These are phyloP conservation scores for Apocheima hispidaria DNA, from an alignment of 2,888 invertebrate species.

Conservation along the genomic window DNA sequence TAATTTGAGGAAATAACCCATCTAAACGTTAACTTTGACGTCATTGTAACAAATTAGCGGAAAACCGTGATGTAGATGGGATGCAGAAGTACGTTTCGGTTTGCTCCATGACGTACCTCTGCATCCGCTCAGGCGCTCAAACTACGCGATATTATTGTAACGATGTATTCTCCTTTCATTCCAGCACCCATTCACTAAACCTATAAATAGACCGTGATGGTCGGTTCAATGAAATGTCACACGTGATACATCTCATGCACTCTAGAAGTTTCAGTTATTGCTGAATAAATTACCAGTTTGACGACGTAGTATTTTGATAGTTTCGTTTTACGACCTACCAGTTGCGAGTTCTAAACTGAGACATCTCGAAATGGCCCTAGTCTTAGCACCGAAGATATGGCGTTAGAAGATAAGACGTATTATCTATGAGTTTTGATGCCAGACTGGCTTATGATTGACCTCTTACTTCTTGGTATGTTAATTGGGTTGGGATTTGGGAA, in stretches of 20 bases:
- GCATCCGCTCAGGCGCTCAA: too few species aligned
- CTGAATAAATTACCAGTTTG: conserved; percentile 23
- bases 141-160: conserved; percentile 6
- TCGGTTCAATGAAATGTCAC: conserved; percentile 33
- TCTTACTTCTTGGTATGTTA: too few species aligned
- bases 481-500: too few species aligned
- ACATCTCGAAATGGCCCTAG: not conserved
- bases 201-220: conserved; percentile 17
- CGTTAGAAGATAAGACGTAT: not conserved
- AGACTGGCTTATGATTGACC: too few species aligned
- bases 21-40: conserved; percentile 17
- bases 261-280: conserved; percentile 20
- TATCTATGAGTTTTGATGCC: too few species aligned
- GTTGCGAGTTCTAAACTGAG: conserved; percentile 20
- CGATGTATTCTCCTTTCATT: conserved; percentile 22
- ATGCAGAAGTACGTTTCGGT: conserved; percentile 19
- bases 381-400: conserved; percentile 6
- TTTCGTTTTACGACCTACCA: conserved; percentile 26
- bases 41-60: conserved; percentile 15
- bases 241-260: conserved; percentile 22
- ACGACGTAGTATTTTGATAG: conserved; percentile 22
- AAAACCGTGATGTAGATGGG: conserved; percentile 15
- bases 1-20: not conserved
- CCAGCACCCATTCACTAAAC: conserved; percentile 10
- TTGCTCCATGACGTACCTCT: conserved; percentile 17